phyloP scores from a whole-genome alignment of 2,888 invertebrate genomes.

The Melitaea athalia region DNA sequence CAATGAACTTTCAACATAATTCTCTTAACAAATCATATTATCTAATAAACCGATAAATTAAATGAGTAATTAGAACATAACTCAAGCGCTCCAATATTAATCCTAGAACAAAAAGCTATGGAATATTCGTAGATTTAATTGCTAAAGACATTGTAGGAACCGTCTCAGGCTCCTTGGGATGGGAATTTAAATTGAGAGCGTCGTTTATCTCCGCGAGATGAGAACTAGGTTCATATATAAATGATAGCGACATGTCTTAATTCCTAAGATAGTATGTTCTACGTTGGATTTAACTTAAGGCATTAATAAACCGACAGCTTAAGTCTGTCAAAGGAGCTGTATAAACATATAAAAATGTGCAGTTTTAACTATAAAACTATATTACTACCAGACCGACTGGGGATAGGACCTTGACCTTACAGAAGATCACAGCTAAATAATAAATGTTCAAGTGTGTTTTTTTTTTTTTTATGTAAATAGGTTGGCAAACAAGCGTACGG shows the following conservation, averaged over 20 bases:
- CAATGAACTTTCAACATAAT: background rate
- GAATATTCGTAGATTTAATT: conserved; percentile 7
- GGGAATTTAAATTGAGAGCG: conserved; percentile 12
- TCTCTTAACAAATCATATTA: background rate
- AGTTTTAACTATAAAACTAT: no score
- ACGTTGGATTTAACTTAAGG: background rate
- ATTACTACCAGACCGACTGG: no score
- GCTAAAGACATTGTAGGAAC: conserved; percentile 5
- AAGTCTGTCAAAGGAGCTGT: no score
- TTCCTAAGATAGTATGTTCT: background rate
- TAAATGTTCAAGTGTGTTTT: no score
- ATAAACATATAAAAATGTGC: no score
- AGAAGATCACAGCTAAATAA: no score
- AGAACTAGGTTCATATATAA: conserved; percentile 11
- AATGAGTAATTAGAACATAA: background rate
- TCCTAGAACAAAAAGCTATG: conserved; percentile 4
- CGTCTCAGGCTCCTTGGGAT: background rate
- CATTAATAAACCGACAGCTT: background rate
- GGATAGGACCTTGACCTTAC: no score
- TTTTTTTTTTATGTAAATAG: no score
- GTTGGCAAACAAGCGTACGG: no score
- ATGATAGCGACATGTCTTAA: background rate
- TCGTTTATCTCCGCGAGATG: conserved; percentile 34
- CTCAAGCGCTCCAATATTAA: conserved; percentile 3
- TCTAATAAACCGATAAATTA: background rate